Base-by-base conservation (phyloP, 2,113 vertebrate genomes). In the Athene cunicularia region DNA sequence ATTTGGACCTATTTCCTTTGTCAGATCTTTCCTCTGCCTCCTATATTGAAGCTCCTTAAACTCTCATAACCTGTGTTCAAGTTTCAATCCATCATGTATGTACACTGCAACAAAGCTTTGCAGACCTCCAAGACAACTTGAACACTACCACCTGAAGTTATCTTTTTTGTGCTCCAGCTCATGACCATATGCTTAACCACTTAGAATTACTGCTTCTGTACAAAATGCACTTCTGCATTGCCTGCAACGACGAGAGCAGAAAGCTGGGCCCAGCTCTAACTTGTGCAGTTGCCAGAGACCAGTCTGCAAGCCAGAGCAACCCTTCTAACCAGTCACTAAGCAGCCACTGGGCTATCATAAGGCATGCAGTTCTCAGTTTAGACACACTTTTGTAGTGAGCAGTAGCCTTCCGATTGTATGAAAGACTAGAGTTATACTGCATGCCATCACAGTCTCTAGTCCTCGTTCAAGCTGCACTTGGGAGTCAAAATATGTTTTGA, bases 201-300 rank as follows among this genome's bases (percentile, higher is more conserved):
- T 77, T 12, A 55, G 16, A 83, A 55, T 37, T 37, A 55, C 27
- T 37, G 15, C 17, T 49, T 79, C 70, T 43, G 19, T 32, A 49
- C 28, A 56, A 68, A 82, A 63, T 2, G 12, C 9, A 19, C 13
- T 9, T 18, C 39, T 32, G 47, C 49, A 50, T 9, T 55, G 15
- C 26, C 71, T 28, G 26, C 52, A 49, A 27, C 14, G 5, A 16
- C 3, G 24, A 39, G 26, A 58, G 49, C 49, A 76, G 55, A 66
- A 45, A 64, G 59, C 28, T 14, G 35, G 45, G n/a, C 24, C 12
- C 71, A 67, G 2, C 14, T 35, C 23, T 4, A 35, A 24, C 35
- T 47, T 6, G 32, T 2, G 6, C 0, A 1, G 47, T 15, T 0
- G 1, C 23, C 1, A 3, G 20, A 84, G 49, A 73, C 20, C 5